Base-by-base conservation (phyloP, 2,888 invertebrate genomes). In the Lingula anatina region DNA sequence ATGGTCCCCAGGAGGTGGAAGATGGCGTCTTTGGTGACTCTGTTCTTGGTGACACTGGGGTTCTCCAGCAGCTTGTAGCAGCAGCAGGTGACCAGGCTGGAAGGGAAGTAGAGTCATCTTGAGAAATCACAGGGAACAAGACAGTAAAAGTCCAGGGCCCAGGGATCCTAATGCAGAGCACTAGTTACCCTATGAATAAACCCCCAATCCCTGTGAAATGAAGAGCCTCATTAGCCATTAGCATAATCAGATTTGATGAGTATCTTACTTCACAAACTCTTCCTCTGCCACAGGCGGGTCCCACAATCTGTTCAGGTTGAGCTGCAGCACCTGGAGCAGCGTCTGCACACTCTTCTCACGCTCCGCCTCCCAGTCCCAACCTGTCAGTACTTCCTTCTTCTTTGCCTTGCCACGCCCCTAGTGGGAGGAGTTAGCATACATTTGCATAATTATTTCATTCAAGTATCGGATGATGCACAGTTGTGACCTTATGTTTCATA, bases 231-330 rank as follows among this genome's bases (percentile, higher is more conserved):
- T n/a, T n/a, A n/a, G n/a, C n/a, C n/a, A n/a, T n/a, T n/a, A n/a
- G n/a, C n/a, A n/a, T n/a, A n/a, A n/a, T n/a, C n/a, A n/a, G n/a
- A n/a, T n/a, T n/a, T n/a, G 31, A 31, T 31, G 9, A 15, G 31
- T 40, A 24, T 36, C 83, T 81, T 79, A 90, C 89, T 84, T 84
- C 39, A 90, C 84, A 81, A 90, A 90, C 61, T 85, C 84, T 68
- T 89, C 87, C 66, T 91, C 90, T 28, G 86, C 85, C 37, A 90
- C 79, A 0, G 90, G 89, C 5, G 90, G 90, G 62, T 84, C 84
- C 90, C 90, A 92, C 0, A 92, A 80, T 51, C 83, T 82, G 40
- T 86, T 82, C 18, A 92, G 70, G 2, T 86, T 86, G 53, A 86
- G 80, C 57, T 86, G 85, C 18, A 89, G 69, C 46, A 89, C 75